Evolutionary conservation across 2,888 invertebrate genomes (phyloP).

Genomic region (Catocala nupta): DNA sequence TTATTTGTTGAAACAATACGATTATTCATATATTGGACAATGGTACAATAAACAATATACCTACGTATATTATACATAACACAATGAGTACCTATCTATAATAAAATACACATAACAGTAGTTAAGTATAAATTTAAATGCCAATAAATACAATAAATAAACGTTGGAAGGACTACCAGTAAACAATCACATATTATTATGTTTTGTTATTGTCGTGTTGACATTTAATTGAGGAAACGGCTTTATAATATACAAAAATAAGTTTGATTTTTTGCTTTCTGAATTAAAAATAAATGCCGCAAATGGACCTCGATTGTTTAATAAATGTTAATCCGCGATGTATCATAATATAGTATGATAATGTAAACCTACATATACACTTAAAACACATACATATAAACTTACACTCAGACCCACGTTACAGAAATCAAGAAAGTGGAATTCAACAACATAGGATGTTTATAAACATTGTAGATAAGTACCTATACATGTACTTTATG

Average conservation of each 20-base stretch:
- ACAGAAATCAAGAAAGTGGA: too few species aligned
- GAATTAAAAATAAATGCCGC: conserved; percentile 22
- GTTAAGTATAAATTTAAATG: conserved; percentile 2
- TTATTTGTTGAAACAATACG: too few species aligned
- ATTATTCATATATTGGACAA: too few species aligned
- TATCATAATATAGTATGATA: not conserved
- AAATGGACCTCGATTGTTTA: not conserved
- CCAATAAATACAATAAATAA: conserved; percentile 2
- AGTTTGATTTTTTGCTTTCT: conserved; percentile 22
- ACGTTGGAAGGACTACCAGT: not conserved
- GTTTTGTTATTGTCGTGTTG: conserved; percentile 18
- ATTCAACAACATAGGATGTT: too few species aligned
- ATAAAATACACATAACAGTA: too few species aligned
- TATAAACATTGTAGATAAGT: too few species aligned
- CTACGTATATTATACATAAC: too few species aligned
- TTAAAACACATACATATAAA: not conserved
- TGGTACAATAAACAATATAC: too few species aligned
- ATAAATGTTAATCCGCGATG: not conserved
- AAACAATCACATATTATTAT: conserved; percentile 1
- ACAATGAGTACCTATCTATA: too few species aligned
- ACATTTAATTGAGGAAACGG: conserved; percentile 37
- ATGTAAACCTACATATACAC: not conserved
- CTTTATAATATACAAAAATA: conserved; percentile 13
- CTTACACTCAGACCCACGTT: too few species aligned
- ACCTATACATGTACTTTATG: too few species aligned